A percentile compares a stretch with the other conserved stretches of the same genome.
These are phyloP conservation scores for Protobothrops mucrosquamatus DNA, from an alignment of 2,113 vertebrate genomes.

Conservation along the genomic window DNA sequence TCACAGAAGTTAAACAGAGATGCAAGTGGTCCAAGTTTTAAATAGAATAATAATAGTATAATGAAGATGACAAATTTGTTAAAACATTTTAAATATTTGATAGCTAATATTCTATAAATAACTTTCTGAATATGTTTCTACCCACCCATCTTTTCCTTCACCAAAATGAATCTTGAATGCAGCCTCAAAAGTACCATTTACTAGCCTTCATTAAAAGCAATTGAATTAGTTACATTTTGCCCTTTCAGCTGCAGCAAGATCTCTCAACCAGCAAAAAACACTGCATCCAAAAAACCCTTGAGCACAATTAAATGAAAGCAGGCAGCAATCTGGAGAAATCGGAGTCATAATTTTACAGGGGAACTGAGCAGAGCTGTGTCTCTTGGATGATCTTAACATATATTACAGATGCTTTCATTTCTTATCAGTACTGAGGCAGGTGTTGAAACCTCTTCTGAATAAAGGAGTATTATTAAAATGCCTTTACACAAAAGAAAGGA, in stretches of 20 bases:
- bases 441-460: constrained; percentile 59
- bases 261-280: constrained; percentile 69
- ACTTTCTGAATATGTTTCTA: constrained; percentile 18
- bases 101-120: background rate
- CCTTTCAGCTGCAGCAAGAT: constrained; percentile 65
- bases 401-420: constrained; percentile 46
- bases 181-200: constrained; percentile 38
- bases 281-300: constrained; percentile 66
- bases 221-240: constrained; percentile 52
- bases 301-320: constrained; percentile 76
- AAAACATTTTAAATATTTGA: constrained; percentile 20
- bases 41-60: constrained; percentile 12
- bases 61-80: background rate
- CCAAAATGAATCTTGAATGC: constrained; percentile 41
- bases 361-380: constrained; percentile 59
- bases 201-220: constrained; percentile 60
- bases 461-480: constrained; percentile 62
- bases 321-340: constrained; percentile 68
- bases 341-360: constrained; percentile 67
- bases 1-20: background rate
- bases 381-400: constrained; percentile 59
- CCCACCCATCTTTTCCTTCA: constrained; percentile 18
- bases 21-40: background rate
- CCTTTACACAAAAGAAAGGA: constrained; percentile 56
- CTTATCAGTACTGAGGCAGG: constrained; percentile 47